These are phyloP conservation scores for Calyptomena viridis DNA, from an alignment of 2,113 vertebrate species.

Conservation along the genomic window DNA sequence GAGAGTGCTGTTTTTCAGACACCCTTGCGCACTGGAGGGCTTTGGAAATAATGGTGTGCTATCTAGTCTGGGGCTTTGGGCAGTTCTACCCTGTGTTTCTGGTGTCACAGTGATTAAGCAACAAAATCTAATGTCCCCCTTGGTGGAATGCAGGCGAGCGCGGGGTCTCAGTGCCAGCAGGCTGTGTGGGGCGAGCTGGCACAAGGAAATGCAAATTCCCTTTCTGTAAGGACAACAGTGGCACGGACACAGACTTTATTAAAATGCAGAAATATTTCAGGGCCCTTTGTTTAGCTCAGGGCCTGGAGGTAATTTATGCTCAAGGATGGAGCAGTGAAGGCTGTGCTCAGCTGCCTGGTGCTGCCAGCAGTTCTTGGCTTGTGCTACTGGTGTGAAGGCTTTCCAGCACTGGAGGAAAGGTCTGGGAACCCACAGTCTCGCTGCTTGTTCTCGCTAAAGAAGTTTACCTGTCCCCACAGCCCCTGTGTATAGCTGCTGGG, in stretches of 20 bases:
- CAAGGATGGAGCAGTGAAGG: not conserved
- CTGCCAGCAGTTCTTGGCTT: slow-evolving; percentile 40
- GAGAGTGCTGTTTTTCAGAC: not conserved
- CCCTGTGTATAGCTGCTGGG: not conserved
- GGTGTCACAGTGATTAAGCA: slow-evolving; percentile 46
- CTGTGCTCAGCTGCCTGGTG: not conserved
- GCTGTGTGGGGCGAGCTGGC: not conserved
- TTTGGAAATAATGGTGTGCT: not conserved
- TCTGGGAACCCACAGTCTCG: not conserved
- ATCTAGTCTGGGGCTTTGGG: not conserved
- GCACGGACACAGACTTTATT: slow-evolving; percentile 3
- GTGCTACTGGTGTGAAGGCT: not conserved
- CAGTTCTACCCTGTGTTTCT: not conserved
- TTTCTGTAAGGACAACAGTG: not conserved
- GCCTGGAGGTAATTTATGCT: slow-evolving; percentile 66
- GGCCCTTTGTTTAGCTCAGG: slow-evolving; percentile 54
- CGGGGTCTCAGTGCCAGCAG: slow-evolving; percentile 14
- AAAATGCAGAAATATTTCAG: slow-evolving; percentile 59
- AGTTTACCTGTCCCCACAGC: not conserved
- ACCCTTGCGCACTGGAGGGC: slow-evolving; percentile 1
- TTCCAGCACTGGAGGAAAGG: not conserved
- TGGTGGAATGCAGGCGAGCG: slow-evolving; percentile 11
- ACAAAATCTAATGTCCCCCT: slow-evolving; percentile 43
- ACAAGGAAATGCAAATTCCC: slow-evolving; percentile 28
- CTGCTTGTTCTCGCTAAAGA: not conserved